Conservation (phyloP, 1,140 invertebrate genomes). For the Ridgeia piscesae region DNA sequence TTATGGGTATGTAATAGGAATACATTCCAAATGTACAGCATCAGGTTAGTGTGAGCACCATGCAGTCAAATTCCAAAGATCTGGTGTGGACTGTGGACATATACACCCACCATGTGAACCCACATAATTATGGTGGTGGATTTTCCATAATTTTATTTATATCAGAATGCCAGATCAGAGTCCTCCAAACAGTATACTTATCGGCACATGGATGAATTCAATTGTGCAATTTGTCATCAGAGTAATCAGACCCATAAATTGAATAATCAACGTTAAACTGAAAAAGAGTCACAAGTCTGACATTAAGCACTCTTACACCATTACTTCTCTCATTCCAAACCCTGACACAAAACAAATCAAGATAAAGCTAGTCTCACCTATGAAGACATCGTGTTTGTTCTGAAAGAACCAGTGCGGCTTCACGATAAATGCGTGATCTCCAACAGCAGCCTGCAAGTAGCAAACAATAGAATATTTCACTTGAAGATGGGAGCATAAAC, state of each 20-base stretch:
- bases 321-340: background rate
- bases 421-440: constrained; percentile 84
- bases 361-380: constrained; percentile 65
- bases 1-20: too few relatives aligned
- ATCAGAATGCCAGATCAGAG: too few relatives aligned
- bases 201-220: background rate
- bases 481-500: background rate
- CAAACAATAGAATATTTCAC: constrained; percentile 14
- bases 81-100: too few relatives aligned
- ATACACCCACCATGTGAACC: too few relatives aligned
- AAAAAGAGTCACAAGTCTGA: background rate
- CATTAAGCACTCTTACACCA: background rate
- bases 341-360: constrained; percentile 25
- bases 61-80: too few relatives aligned
- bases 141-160: too few relatives aligned
- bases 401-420: constrained; percentile 79
- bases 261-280: background rate
- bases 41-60: too few relatives aligned
- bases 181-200: too few relatives aligned
- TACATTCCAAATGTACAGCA: too few relatives aligned
- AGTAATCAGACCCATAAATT: too few relatives aligned
- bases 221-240: background rate
- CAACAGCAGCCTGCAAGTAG: constrained; percentile 70
- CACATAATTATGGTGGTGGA: too few relatives aligned
- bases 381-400: constrained; percentile 77